Base-by-base conservation (phyloP, 1,140 invertebrate species). In the Drosophila neocordata region DNA sequence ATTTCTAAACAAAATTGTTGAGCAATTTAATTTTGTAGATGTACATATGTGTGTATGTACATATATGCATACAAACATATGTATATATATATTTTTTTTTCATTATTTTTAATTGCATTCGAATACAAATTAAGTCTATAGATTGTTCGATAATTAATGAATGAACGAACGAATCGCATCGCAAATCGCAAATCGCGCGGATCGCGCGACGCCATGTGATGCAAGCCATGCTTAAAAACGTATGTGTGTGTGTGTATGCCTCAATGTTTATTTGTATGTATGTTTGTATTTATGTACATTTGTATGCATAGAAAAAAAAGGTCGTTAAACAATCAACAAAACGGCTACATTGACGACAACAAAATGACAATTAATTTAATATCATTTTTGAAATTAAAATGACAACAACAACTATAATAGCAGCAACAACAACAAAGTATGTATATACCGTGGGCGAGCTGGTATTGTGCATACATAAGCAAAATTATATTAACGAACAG, bases 361-460 rank as follows among this genome's bases (percentile, higher is more conserved):
- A 74, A 85, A 85, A 87, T 82, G 68, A 73, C 78, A 87, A 87
- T 78, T 87, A 85, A 87, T 87, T 75, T 38, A 87, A 81, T 77
- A 85, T 77, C 57, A 74, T 77, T 84, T 74, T 69, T 56, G 27
- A 74, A 74, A 63, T 69, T 62, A 41, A 79, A 57, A 79, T 70
- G 8, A 41, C 34, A 71, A 48, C 60, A 35, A 62, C 15, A 51
- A 24, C 22, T 31, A 24, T 4, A 48, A 13, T 13, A 31, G 27
- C 34, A 71, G 31, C 60, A 35, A 62, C 27, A 51, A 24, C 22
- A 48, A 24, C 9, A 31, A 13, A 35, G 2, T 35, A 15, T 38
- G 35, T 58, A 15, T 38, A 20, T 58, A 18, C 53, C 27, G 53
- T 56, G 38, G 13, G 20, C n/a, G 38, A 60, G 58, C n/a, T 48